Evolutionary conservation across 2,888 invertebrate species (phyloP), one percentile per base, ranked within the genome.

Genomic region (Opisthograptis luteolata): DNA sequence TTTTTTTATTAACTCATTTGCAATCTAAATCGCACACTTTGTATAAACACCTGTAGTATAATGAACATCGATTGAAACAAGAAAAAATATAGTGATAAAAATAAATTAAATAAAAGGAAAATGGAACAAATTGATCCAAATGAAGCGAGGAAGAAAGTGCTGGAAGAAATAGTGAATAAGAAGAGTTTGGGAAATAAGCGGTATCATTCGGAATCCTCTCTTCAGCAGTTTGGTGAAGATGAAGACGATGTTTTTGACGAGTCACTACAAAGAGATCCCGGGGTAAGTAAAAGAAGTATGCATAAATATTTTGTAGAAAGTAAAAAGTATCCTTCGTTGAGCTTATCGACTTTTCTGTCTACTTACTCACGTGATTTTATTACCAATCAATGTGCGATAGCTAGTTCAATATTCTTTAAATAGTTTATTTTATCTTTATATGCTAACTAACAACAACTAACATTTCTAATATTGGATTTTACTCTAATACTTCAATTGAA

Each of bases 161-260:
- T 83, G 43, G 77, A 84, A 10, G 84, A 84, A 66, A 79, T 84
- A 48, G 58, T 69, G 41, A 84, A 80, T 52, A 81, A 80, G 44
- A 81, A 73, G 41, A 78, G 76, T 42, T 34, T 88, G 58, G 87
- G 88, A 34, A 79, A 80, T 37, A 87, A 88, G 59, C 85, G 83
- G 44, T 88, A 81, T 56, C 87, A 89, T 59, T 90, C 90, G 1
- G 90, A 90, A 53, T 78, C 86, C 1, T 87, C 87, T 2, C 64
- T 89, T 9, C 87, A 88, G 42, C 73, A 86, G 36, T 81, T 69
- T 45, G 81, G 68, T 19, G 83, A 80, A 46, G 76, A 80, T 37
- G 80, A 79, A 31, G 76, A 75, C n/a, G 53, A 54, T 6, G 58
- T 63, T 36, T 43, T 44, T 24, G 50, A 63, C 8, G 68, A 73